These are phyloP conservation scores for Drosophila jambulina DNA, from an alignment of 1,140 invertebrate species.

Conservation along the genomic window DNA sequence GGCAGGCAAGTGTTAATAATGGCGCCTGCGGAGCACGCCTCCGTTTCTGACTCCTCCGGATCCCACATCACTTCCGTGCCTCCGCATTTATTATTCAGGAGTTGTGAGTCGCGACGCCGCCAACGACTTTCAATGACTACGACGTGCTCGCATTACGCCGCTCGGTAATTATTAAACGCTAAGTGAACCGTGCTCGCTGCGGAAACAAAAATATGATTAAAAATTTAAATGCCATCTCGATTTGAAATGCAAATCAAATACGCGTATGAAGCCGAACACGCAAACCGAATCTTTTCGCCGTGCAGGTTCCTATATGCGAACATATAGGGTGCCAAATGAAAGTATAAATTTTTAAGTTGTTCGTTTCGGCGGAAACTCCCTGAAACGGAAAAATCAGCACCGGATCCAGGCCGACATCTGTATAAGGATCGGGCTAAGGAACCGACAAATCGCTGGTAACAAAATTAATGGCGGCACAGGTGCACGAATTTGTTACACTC, in stretches of 20 bases:
- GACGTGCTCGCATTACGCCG: constrained; percentile 48
- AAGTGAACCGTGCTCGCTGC: constrained; percentile 20
- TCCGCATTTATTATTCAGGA: constrained; percentile 60
- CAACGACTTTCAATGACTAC: constrained; percentile 46
- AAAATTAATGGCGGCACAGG: constrained; percentile 55
- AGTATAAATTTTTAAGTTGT: constrained; percentile 55
- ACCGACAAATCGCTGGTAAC: constrained; percentile 60
- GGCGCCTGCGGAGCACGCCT: constrained; percentile 20
- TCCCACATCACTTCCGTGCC: constrained; percentile 18
- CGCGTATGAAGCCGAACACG: constrained; percentile 31
- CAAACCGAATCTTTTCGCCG: constrained; percentile 24
- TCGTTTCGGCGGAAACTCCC: constrained; percentile 6
- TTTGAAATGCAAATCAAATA: constrained; percentile 63
- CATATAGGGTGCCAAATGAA: constrained; percentile 28
- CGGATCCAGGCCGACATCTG: constrained; percentile 1
- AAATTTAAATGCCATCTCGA: constrained; percentile 46
- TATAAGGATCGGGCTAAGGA: constrained; percentile 17
- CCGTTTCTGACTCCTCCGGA: constrained; percentile 2
- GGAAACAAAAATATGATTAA: constrained; percentile 50
- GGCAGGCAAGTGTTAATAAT: constrained; percentile 65
- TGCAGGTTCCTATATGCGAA: background rate
- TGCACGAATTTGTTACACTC: constrained; percentile 36
- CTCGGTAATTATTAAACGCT: constrained; percentile 59
- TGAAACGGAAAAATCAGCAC: constrained; percentile 18
- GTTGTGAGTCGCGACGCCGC: constrained; percentile 30